A percentile compares a stretch with the other conserved stretches of the same genome.
Evolutionary conservation across 2,888 invertebrate species (phyloP).

Genomic region (Melieria omissa): DNA sequence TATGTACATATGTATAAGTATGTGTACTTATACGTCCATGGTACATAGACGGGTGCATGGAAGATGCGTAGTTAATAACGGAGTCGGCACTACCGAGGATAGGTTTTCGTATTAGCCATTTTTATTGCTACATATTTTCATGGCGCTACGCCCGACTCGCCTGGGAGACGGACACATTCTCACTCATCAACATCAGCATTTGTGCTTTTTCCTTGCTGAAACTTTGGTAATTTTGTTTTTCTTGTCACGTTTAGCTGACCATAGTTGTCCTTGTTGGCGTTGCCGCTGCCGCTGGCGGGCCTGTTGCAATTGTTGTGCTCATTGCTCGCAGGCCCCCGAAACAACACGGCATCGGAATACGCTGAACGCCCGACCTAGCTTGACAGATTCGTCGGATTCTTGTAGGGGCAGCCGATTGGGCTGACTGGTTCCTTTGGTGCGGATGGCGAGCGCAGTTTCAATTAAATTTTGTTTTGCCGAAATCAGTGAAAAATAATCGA

Average conservation of each 20-base stretch:
- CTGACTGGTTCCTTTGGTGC: no score
- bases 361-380: no score
- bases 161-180: slow-evolving; percentile 4
- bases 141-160: slow-evolving; percentile 11
- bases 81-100: no score
- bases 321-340: no score
- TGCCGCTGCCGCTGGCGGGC: neutral
- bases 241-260: slow-evolving; percentile 45
- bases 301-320: neutral
- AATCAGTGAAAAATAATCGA: slow-evolving; percentile 67
- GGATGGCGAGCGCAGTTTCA: slow-evolving; percentile 51
- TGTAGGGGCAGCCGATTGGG: no score
- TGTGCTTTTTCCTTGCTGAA: neutral
- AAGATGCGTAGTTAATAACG: no score
- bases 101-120: no score
- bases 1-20: no score
- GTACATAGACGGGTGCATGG: no score
- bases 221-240: slow-evolving; percentile 58
- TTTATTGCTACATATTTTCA: slow-evolving; percentile 13
- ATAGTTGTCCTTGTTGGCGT: slow-evolving; percentile 13
- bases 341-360: no score
- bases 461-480: slow-evolving; percentile 64
- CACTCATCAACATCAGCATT: slow-evolving; percentile 10
- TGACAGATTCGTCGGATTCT: no score
- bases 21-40: no score